phyloP scores from a whole-genome alignment of 2,888 invertebrate species.

The Lasius platythorax region DNA sequence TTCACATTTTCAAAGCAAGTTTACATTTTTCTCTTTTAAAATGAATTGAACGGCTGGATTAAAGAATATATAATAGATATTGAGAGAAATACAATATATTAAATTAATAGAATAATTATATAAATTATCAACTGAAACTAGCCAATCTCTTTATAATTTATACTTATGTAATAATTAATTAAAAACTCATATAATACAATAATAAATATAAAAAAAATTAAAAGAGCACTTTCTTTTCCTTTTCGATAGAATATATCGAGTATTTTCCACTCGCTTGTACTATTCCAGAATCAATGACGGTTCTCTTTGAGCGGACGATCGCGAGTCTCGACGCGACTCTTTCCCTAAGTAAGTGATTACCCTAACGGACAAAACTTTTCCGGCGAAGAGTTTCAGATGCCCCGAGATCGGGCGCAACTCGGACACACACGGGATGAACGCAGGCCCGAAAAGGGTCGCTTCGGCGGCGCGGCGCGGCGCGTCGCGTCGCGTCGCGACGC shows the following conservation, averaged over 20 bases:
- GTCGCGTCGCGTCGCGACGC: constrained; percentile 38
- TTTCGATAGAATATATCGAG: background rate
- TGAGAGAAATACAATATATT: background rate
- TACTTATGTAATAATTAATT: background rate
- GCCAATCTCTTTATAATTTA: background rate
- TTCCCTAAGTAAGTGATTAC: background rate
- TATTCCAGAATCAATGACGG: background rate
- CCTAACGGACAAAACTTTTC: background rate
- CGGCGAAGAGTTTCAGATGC: background rate
- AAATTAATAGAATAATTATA: constrained; percentile 25
- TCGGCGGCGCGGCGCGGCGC: constrained; percentile 42
- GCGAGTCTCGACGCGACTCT: background rate
- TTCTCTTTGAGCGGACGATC: background rate
- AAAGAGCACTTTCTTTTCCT: background rate
- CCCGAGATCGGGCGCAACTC: constrained; percentile 29
- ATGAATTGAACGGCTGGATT: background rate
- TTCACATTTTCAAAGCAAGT: background rate
- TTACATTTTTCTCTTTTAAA: background rate
- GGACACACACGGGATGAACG: constrained; percentile 42
- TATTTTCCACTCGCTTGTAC: background rate
- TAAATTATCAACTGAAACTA: background rate
- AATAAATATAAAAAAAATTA: background rate
- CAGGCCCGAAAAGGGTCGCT: constrained; percentile 23
- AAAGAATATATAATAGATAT: constrained; percentile 1
- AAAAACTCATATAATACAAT: background rate